These are phyloP conservation scores for Pampus argenteus DNA, from an alignment of 2,797 vertebrate species.

Conservation along the genomic window DNA sequence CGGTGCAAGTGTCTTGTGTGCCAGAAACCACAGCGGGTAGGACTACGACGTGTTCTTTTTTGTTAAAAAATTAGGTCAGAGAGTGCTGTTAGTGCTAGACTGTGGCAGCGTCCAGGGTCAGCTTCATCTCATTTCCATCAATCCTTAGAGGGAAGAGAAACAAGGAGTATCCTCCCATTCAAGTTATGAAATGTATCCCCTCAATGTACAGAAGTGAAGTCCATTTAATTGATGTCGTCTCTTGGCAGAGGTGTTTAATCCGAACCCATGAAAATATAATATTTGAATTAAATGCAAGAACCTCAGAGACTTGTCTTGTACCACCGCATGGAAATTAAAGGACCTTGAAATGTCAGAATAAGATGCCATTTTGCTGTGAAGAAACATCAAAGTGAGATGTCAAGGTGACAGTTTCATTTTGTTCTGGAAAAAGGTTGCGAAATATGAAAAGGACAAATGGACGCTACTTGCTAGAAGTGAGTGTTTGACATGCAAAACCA, in stretches of 20 bases:
- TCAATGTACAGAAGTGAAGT: conserved; percentile 59
- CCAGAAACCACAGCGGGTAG: conserved; percentile 32
- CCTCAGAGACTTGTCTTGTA: conserved; percentile 30
- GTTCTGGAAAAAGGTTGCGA: conserved; percentile 62
- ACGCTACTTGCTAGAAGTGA: conserved; percentile 27
- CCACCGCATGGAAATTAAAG: conserved; percentile 50
- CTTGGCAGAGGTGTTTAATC: conserved; percentile 66
- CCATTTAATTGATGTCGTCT: conserved; percentile 73
- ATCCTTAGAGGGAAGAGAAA: conserved; percentile 60
- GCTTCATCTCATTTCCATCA: conserved; percentile 74
- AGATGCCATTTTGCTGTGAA: conserved; percentile 56
- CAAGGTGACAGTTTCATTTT: conserved; percentile 69
- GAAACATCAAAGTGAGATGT: conserved; percentile 67
- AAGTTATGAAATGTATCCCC: conserved; percentile 69
- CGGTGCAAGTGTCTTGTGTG: conserved; percentile 15
- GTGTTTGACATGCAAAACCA: conserved; percentile 28
- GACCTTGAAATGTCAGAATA: conserved; percentile 62
- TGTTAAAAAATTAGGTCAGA: conserved; percentile 72
- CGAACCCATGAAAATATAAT: conserved; percentile 20
- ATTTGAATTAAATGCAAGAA: conserved; percentile 56
- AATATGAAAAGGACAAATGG: conserved; percentile 52
- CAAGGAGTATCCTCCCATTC: conserved; percentile 61
- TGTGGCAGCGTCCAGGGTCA: conserved; percentile 59
- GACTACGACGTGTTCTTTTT: conserved; percentile 54
- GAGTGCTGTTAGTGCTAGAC: conserved; percentile 58